Percentiles rank a stretch among this genome's conserved stretches.
phyloP scores from a whole-genome alignment of 2,888 invertebrate genomes.

The Petrolisthes manimaculis region DNA sequence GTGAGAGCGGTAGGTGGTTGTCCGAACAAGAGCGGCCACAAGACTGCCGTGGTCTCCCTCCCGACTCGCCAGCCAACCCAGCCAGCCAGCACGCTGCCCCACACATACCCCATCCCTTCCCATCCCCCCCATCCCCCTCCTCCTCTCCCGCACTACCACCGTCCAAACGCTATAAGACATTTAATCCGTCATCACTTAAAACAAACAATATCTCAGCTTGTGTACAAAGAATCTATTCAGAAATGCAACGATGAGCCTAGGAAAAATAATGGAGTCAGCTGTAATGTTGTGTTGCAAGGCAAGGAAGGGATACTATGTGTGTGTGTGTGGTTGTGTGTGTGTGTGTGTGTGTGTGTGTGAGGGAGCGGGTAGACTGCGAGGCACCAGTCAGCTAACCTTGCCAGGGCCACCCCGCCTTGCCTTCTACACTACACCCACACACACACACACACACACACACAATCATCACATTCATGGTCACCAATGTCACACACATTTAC shows the following conservation, averaged over 20 bases:
- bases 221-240: neutral
- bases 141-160: conserved; percentile 16
- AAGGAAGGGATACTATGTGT: neutral
- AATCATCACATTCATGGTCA: too few relatives aligned
- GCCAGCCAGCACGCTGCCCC: conserved; percentile 36
- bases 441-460: conserved; percentile 1
- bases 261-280: neutral
- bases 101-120: conserved; percentile 24
- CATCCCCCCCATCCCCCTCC: conserved; percentile 10
- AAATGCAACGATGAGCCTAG: neutral
- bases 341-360: conserved; percentile 37
- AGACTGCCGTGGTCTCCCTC: conserved; percentile 58
- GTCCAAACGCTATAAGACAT: neutral
- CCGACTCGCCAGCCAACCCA: conserved; percentile 27
- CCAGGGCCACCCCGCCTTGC: conserved; percentile 59
- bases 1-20: conserved; percentile 3
- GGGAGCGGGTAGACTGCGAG: conserved; percentile 58
- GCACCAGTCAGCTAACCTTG: conserved; percentile 59
- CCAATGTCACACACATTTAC: too few relatives aligned
- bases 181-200: conserved; percentile 13
- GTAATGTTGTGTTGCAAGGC: neutral
- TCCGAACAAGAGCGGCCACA: conserved; percentile 51
- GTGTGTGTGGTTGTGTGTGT: conserved; percentile 20
- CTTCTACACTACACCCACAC: conserved; percentile 46
- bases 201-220: neutral